These are phyloP conservation scores for Hydractinia symbiolongicarpus DNA, from an alignment of 30 jellyfish, hydroid and myxozoan genomes.

Conservation along the genomic window DNA sequence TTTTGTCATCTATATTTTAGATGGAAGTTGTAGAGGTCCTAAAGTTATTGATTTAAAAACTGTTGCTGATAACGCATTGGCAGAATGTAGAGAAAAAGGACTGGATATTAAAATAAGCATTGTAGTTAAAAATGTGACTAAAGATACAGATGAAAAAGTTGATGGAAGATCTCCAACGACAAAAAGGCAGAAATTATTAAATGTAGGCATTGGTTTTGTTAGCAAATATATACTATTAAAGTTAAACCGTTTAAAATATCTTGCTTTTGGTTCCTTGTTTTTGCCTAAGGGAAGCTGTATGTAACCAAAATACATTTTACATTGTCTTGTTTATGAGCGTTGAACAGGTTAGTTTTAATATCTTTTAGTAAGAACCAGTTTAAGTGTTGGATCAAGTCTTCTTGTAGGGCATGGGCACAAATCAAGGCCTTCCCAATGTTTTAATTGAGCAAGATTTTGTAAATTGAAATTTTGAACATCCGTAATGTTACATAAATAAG, in stretches of 20 bases:
- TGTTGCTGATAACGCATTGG: constrained; percentile 82
- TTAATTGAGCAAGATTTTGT: no score
- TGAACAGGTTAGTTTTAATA: no score
- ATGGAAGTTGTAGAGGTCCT: constrained; percentile 77
- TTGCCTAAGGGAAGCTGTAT: no score
- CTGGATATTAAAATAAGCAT: constrained; percentile 47
- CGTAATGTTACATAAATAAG: no score
- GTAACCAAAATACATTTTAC: no score
- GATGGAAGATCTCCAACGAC: constrained; percentile 16
- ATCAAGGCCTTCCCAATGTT: no score
- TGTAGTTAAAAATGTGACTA: constrained; percentile 43
- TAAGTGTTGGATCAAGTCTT: no score
- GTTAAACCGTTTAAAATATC: background rate
- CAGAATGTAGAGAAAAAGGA: constrained; percentile 61
- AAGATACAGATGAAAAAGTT: constrained; percentile 12
- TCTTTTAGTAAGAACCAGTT: no score
- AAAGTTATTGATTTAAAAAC: constrained; percentile 70
- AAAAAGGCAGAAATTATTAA: constrained; percentile 8
- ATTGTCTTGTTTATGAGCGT: no score
- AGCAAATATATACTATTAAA: background rate
- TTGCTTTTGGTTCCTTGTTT: no score
- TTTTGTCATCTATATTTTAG: constrained; percentile 24
- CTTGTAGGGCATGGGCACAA: no score
- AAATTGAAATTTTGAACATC: no score
- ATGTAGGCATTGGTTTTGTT: background rate